Evolutionary conservation across 2,888 invertebrate species (phyloP), one percentile per base, ranked within the genome.

Genomic region (Rhagium mordax): DNA sequence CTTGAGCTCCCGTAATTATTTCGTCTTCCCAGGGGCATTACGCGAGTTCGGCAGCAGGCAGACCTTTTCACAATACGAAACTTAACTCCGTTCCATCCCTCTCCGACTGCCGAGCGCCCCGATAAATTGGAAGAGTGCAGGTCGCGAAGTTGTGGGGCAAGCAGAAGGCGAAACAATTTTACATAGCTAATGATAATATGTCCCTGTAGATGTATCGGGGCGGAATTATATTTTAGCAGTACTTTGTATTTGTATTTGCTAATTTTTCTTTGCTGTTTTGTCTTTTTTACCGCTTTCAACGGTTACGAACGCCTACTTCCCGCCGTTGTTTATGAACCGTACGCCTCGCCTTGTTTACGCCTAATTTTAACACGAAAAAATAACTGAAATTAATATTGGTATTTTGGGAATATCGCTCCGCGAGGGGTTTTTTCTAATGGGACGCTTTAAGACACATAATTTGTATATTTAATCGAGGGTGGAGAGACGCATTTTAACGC

Each of bases 1-100:
- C 85, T 86, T 85, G 85, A 86, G 85, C 85, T 82, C 78, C 62
- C 84, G 85, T 86, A 86, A 86, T 86, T 86, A 86, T 86, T 86
- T 86, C 85, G 81, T 85, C 83, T 83, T 85, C 84, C 84, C 85
- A 77, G 76, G 81, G 81, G 84, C 81, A 74, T 77, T 75, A 74
- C 76, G 79, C 76, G 79, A 82, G 79, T 83, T 83, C 82, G 83
- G 82, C 84, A 81, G 78, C 73, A 53, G 57, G 76, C 77, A 72
- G 72, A 70, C 67, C 65, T 51, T 62, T 21, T 64, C 55, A 27
- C 55, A 55, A 70, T 13, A n/a, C 24, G 10, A 29, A 27, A 27
- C 18, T 21, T 15, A 8, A 13, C 15, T 15, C 15, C 60, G 8
- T 16, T 61, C 65, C 47, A 41, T 69, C 60, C 49, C 47, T 47